phyloP scores from a whole-genome alignment of 2,797 vertebrate species.

The Aplochiton taeniatus region DNA sequence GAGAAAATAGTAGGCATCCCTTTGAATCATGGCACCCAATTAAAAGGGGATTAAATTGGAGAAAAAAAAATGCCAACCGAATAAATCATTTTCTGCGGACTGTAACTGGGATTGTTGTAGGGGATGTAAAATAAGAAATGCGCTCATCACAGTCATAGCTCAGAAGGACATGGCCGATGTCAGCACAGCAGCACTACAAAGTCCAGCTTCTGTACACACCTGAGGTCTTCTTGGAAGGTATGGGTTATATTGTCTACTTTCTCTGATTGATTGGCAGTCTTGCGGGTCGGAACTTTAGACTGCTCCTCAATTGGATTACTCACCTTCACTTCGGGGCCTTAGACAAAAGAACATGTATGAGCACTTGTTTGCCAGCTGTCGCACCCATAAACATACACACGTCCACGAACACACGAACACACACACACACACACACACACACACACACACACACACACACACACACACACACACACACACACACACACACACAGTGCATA shows the following conservation, averaged over 20 bases:
- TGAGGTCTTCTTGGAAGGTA: slow-evolving; percentile 35
- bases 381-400: neutral
- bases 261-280: neutral
- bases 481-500: neutral
- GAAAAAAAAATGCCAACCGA: too few relatives aligned
- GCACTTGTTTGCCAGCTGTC: too few relatives aligned
- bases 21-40: too few relatives aligned
- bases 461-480: neutral
- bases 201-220: slow-evolving; percentile 44
- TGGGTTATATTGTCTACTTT: neutral
- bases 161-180: neutral
- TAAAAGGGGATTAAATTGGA: too few relatives aligned
- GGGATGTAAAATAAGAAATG: too few relatives aligned
- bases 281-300: neutral
- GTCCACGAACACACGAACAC: neutral
- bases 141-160: neutral
- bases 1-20: too few relatives aligned
- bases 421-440: neutral
- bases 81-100: too few relatives aligned
- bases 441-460: neutral
- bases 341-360: too few relatives aligned
- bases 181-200: neutral
- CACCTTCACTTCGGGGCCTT: too few relatives aligned
- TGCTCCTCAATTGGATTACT: neutral
- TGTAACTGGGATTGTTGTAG: too few relatives aligned